Evolutionary conservation across 1,140 invertebrate species (phyloP).

Genomic region (Oryzaephilus surinamensis): DNA sequence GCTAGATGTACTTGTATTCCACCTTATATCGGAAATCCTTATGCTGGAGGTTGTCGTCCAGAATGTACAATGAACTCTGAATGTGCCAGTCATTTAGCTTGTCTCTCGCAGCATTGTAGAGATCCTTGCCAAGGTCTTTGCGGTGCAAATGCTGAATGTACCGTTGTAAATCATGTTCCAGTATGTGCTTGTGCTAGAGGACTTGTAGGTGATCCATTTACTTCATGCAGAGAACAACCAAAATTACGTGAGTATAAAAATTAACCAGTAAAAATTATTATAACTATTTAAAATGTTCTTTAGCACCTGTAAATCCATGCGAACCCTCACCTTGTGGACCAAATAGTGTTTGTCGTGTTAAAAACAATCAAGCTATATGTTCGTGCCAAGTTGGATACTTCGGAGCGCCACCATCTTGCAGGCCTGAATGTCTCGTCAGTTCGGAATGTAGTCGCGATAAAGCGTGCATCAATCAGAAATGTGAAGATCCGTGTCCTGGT

Average conservation of each 20-base stretch:
- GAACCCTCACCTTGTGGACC: conserved; percentile 70
- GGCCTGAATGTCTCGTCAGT: conserved; percentile 69
- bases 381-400: conserved; percentile 65
- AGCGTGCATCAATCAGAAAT: conserved; percentile 71
- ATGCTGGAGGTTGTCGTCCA: conserved; percentile 62
- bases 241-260: conserved; percentile 37
- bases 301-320: conserved; percentile 53
- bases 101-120: conserved; percentile 72
- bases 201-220: conserved; percentile 71
- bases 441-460: conserved; percentile 61
- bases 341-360: conserved; percentile 63
- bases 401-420: conserved; percentile 63
- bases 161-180: conserved; percentile 70
- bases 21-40: conserved; percentile 74
- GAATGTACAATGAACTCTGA: conserved; percentile 72
- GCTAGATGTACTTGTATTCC: conserved; percentile 71
- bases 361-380: conserved; percentile 62
- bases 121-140: conserved; percentile 80
- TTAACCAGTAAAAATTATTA: background rate
- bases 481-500: conserved; percentile 67
- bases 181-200: conserved; percentile 66
- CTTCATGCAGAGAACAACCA: conserved; percentile 52
- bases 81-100: conserved; percentile 66
- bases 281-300: background rate
- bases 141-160: conserved; percentile 65